Evolutionary conservation across 2,797 vertebrate genomes (phyloP), one percentile per base, ranked within the genome.

Genomic region (Aratinga solstitialis): DNA sequence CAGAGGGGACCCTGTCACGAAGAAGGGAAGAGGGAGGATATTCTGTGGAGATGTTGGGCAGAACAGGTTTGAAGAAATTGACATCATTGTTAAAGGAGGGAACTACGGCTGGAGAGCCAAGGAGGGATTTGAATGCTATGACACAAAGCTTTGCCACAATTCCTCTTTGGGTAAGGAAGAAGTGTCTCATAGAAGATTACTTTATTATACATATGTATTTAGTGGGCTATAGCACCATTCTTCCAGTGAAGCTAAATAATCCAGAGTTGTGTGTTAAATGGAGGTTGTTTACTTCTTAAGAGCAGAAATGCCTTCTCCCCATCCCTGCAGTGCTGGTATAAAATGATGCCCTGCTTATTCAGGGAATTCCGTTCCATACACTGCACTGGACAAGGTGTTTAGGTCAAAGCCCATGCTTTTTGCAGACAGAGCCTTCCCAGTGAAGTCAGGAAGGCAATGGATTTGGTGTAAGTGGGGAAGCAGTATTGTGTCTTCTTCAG

Each of bases 21-120:
- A 32, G 42, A 96, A 96, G 18, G 98, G 98, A 92, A 96, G 96
- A 42, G 98, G 98, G 26, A 96, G 98, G 67, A 98, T 99, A 32
- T 98, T 99, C 98, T 99, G 99, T 36, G 99, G 98, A 26, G 98
- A 99, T 1, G 98, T 99, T 0, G 98, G 99, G 24, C 98, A 99
- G 95, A 99, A 99, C 96, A 98, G 98, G 40, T 99, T 98, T 53
- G 99, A 99, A 96, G 98, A 99, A 97, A 95, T 99, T 0, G 97
- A 99, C 88, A 97, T 99, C 23, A 97, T 99, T 23, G 95, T 98
- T 78, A 98, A 98, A 92, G 99, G 98, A 32, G 98, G 98, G 40
- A 99, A 99, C 97, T 99, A 99, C 0, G 98, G 98, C 62, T 99
- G 99, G 99, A 98, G 99, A 94, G 98, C 98, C 4, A 99, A 98